Evolutionary conservation across 2,797 vertebrate genomes (phyloP).

Genomic region (Anguilla megastoma): DNA sequence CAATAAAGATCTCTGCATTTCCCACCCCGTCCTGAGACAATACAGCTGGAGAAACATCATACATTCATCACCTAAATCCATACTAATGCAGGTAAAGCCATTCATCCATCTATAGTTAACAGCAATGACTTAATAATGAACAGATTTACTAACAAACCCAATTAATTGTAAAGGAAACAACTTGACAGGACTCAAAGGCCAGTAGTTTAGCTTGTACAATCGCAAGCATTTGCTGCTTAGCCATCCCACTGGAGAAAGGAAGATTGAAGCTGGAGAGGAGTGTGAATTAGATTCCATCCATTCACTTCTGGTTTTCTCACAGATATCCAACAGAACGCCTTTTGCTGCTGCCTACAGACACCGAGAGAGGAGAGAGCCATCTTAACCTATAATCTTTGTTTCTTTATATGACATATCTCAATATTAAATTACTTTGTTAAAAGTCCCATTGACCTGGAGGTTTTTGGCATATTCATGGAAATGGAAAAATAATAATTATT

Average conservation of each 20-base stretch:
- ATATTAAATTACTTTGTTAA: not conserved
- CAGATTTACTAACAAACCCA: constrained; percentile 60
- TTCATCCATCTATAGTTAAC: constrained; percentile 55
- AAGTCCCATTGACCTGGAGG: not conserved
- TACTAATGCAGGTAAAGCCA: constrained; percentile 56
- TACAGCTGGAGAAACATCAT: constrained; percentile 56
- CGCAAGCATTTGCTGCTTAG: constrained; percentile 45
- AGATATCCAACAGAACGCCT: constrained; percentile 51
- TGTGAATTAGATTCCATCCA: constrained; percentile 61
- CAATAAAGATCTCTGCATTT: constrained; percentile 50
- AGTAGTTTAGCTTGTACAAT: constrained; percentile 52
- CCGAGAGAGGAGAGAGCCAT: constrained; percentile 36
- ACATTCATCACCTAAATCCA: constrained; percentile 54
- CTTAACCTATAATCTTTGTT: constrained; percentile 20
- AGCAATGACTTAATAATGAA: constrained; percentile 63
- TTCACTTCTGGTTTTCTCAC: constrained; percentile 42
- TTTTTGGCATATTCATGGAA: not conserved
- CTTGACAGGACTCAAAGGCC: constrained; percentile 43
- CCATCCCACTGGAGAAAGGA: constrained; percentile 52
- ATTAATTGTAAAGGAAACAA: constrained; percentile 52
- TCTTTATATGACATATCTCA: not conserved
- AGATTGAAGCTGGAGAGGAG: constrained; percentile 50
- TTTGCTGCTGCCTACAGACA: constrained; percentile 43
- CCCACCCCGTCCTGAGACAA: constrained; percentile 53
- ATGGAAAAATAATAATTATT: not conserved